Base-by-base conservation (phyloP, 1,140 invertebrate species). In the Zaprionus taronus region DNA sequence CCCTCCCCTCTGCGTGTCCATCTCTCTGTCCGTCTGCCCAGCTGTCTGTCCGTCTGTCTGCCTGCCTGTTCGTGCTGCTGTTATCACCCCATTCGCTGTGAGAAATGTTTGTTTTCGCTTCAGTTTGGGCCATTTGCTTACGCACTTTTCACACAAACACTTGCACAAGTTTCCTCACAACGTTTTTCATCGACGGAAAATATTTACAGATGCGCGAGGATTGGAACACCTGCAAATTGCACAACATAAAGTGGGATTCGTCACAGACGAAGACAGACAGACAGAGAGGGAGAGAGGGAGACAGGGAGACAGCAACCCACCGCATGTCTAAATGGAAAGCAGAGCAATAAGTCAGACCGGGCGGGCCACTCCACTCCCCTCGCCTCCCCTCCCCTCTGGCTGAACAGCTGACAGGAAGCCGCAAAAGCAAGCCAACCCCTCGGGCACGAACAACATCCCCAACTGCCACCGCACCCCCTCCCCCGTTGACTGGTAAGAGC, bases 141-240 rank as follows among this genome's bases (percentile, higher is more conserved):
- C 85, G 81, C 79, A 89, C 80, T 89, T 81, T 87, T 87, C 78
- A 83, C 74, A 81, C 74, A 86, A 80, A 53, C 34, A 64, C 41
- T 55, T 65, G 57, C 67, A 79, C 47, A 51, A 22, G 14, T 17
- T 47, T 20, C 47, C 47, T 20, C 47, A 24, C 47, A 22, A 51
- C n/a, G 47, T 51, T 51, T 47, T 47, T 47, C 41, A 24, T 14
- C 47, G 20, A 9, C 47, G 4, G 17, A 22, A 84, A 86, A 56
- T 56, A 67, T 67, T 56, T 79, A 86, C 83, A 85, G 79, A 81
- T 85, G 83, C 69, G 51, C 44, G 41, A 51, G 44, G 41, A 80
- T 70, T 69, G 57, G 79, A 89, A 90, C 85, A 90, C 85, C 85
- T 90, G 85, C 85, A 90, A 90, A 90, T 90, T 90, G 85, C 85